A percentile compares a stretch with the other conserved stretches of the same genome.
phyloP scores from a whole-genome alignment of 2,797 vertebrate genomes.

The Echiichthys vipera region DNA sequence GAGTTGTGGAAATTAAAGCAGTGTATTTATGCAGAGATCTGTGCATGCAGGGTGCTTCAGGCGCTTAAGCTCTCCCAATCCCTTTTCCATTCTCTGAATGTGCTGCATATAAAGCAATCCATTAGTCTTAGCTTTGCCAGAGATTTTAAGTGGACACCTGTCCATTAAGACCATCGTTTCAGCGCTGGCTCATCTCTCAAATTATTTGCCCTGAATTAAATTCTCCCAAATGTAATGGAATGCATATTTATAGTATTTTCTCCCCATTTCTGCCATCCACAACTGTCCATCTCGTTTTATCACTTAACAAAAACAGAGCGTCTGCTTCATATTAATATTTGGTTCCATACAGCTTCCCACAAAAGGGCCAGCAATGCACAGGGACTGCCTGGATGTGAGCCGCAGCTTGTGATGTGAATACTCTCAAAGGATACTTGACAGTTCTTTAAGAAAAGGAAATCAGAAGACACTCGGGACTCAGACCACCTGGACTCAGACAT shows the following conservation, averaged over 20 bases:
- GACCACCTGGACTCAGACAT: neutral
- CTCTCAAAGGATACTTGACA: constrained; percentile 1
- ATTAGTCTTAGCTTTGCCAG: constrained; percentile 87
- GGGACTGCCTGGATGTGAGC: constrained; percentile 4
- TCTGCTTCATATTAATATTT: constrained; percentile 51
- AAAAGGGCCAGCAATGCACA: constrained; percentile 22
- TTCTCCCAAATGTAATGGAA: constrained; percentile 85
- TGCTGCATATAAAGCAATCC: constrained; percentile 87
- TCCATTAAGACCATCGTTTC: constrained; percentile 85
- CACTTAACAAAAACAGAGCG: constrained; percentile 22
- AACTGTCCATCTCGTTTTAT: constrained; percentile 50
- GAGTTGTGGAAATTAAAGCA: constrained; percentile 82
- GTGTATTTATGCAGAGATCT: constrained; percentile 82
- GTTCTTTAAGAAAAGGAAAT: neutral
- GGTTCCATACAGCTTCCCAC: constrained; percentile 12
- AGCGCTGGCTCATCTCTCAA: constrained; percentile 79
- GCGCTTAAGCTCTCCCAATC: constrained; percentile 85
- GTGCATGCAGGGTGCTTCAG: constrained; percentile 76
- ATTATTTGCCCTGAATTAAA: constrained; percentile 85
- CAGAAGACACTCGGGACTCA: too few relatives aligned
- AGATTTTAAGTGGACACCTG: constrained; percentile 89
- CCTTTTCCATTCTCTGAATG: constrained; percentile 84
- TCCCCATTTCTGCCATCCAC: constrained; percentile 49
- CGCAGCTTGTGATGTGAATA: constrained; percentile 2
- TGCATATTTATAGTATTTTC: constrained; percentile 81